phyloP scores from a whole-genome alignment of 1,140 invertebrate genomes.

The Drosophila ogumai region DNA sequence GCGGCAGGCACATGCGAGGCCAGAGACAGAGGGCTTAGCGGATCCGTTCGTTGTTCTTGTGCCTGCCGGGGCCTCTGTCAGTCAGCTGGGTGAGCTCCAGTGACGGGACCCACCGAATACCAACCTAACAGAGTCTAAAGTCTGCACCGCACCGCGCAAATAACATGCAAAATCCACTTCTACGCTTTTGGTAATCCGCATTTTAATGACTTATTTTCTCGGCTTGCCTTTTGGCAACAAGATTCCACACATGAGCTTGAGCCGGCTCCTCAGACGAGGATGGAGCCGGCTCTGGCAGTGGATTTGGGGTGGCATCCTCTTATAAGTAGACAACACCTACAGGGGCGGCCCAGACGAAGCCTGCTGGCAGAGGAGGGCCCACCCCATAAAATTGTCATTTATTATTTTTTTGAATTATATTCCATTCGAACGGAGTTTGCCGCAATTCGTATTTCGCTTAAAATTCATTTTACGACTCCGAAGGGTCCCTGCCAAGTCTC shows the following conservation, averaged over 20 bases:
- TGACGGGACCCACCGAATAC: conserved; percentile 44
- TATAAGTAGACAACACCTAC: conserved; percentile 64
- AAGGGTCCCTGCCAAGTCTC: not conserved
- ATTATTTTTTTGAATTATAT: conserved; percentile 73
- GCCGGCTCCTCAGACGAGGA: conserved; percentile 7
- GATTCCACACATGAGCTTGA: conserved; percentile 52
- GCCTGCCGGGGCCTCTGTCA: conserved; percentile 55
- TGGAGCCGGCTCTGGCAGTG: conserved; percentile 3
- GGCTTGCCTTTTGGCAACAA: conserved; percentile 69
- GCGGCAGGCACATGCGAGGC: conserved; percentile 7
- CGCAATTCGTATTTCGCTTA: conserved; percentile 33
- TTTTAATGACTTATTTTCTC: conserved; percentile 82
- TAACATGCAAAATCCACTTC: conserved; percentile 79
- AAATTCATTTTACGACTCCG: conserved; percentile 44
- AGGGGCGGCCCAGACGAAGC: conserved; percentile 16
- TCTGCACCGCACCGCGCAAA: conserved; percentile 65
- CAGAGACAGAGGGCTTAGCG: conserved; percentile 56
- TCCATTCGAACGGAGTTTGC: conserved; percentile 22
- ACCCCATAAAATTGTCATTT: conserved; percentile 77
- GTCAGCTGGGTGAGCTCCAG: conserved; percentile 51
- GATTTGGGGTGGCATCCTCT: conserved; percentile 34
- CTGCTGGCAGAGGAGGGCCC: conserved; percentile 23
- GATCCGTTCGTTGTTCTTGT: conserved; percentile 35
- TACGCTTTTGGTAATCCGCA: conserved; percentile 79
- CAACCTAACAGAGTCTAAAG: conserved; percentile 55